Base-by-base conservation (phyloP, 2,888 invertebrate species). In the Drosophila birchii region DNA sequence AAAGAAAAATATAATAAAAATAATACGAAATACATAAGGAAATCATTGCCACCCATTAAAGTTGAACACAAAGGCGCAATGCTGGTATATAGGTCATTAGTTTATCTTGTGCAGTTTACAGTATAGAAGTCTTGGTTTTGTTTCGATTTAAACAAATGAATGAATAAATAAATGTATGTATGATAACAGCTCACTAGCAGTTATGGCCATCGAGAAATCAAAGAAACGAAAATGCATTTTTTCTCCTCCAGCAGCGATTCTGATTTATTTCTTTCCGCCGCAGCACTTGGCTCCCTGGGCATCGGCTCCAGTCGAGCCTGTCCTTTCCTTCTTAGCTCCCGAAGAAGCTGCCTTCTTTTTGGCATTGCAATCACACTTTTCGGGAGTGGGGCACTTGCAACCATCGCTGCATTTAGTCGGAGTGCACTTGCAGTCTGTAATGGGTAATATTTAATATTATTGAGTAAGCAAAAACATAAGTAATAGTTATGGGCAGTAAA, bases 341-440 rank as follows among this genome's bases (percentile, higher is more conserved):
- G 51, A 20, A 2, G 61, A 26, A 8, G 36, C 23, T 11, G 59
- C 59, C 29, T 60, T 63, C 18, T 60, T 78, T 0, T 63, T 16
- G 7, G 36, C 9, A 38, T 69, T 76, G 38, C 85, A 86, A 6
- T 71, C 66, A 32, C 85, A 88, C 45, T 86, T 78, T 3, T 63
- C 85, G 16, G 78, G 80, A 5, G 62, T 57, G 14, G 76, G 85
- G 76, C 92, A 92, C 67, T 92, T 91, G 78, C 92, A 92, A 38
- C 72, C 70, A 14, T 90, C 89, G 45, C 81, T 82, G 49, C 92
- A 92, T 54, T 91, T 92, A 23, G 89, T 83, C 9, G 80, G 54
- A 11, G 91, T 91, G 81, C 92, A 92, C 71, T 91, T 91, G 78
- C 92, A 92, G 49, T 87, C 92, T 92, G 60, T 7, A 3, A 61